Base-by-base conservation (phyloP, 2,797 vertebrate species). In the Galaxias olidus region DNA sequence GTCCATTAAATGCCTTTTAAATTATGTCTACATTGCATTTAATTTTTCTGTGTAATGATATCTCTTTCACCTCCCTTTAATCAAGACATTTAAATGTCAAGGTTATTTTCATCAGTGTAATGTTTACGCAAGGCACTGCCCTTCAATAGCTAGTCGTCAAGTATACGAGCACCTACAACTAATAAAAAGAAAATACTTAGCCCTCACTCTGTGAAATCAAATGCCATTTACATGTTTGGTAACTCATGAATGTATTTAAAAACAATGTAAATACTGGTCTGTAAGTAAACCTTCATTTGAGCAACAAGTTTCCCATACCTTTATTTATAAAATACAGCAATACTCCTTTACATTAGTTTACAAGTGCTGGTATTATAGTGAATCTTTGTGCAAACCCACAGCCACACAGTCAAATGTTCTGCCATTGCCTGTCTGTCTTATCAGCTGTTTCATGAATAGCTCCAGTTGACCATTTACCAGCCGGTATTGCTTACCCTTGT, bases 51-150 rank as follows among this genome's bases (percentile, higher is more conserved):
- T 11, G 17, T 19, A 19, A 53, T 19, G 15, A 6, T 19, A 53
- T 12, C 11, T 11, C 18, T 53, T 1, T 20, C 10, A 53, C 1
- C 30, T 19, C 51, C 50, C 15, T 1, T 19, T 17, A 53, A 19
- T 20, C 19, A 53, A 30, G 30, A 2, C 30, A 30, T 30, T 30
- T 30, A 18, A 53, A 55, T 14, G 8, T n/a, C 12, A 18, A 9
- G 30, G 20, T 40, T 20, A 55, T 13, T 55, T 12, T 40, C 53
- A 55, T 55, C 14, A 40, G 41, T 18, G 10, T 13, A n/a, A 42
- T 72, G 65, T 75, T 73, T 71, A 60, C 20, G 68, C 30, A 71
- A 75, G 64, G 61, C 59, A 61, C 5, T 18, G 17, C 54, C 14
- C 10, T 45, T 59, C 4, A 14, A 44, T 59, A 15, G 30, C 30